Evolutionary conservation across 2,888 invertebrate species (phyloP).

Genomic region (Bellardia pandia): DNA sequence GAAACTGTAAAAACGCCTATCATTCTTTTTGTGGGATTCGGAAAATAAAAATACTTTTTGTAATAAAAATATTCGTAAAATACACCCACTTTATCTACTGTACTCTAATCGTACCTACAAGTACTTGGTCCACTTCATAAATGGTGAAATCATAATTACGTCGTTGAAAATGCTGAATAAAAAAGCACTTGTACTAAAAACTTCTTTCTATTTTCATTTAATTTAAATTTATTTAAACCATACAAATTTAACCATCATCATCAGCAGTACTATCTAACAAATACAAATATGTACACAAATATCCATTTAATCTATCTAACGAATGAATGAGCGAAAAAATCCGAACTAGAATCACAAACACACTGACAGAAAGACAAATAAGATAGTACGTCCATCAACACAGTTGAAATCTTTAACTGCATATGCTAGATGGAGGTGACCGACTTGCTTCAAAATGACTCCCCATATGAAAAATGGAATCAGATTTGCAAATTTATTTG

Average conservation of each 20-base stretch:
- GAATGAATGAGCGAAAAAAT: constrained; percentile 40
- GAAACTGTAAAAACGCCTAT: constrained; percentile 58
- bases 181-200: constrained; percentile 61
- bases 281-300: constrained; percentile 13
- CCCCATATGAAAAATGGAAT: no score
- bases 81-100: constrained; percentile 67
- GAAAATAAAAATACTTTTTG: constrained; percentile 1
- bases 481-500: no score
- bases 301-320: constrained; percentile 45
- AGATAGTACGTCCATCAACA: neutral
- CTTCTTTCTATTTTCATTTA: constrained; percentile 61
- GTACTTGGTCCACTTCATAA: constrained; percentile 40
- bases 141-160: constrained; percentile 42
- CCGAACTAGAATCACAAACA: constrained; percentile 38
- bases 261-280: constrained; percentile 37
- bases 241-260: constrained; percentile 43
- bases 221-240: constrained; percentile 60
- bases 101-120: constrained; percentile 16
- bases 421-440: constrained; percentile 28
- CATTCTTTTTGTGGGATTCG: constrained; percentile 44
- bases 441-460: neutral
- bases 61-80: constrained; percentile 39
- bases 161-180: constrained; percentile 14
- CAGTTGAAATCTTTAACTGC: constrained; percentile 22
- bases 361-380: neutral